Percentiles rank a stretch among this genome's conserved stretches.
Evolutionary conservation across 2,888 invertebrate species (phyloP).

Genomic region (Biston stratarius): DNA sequence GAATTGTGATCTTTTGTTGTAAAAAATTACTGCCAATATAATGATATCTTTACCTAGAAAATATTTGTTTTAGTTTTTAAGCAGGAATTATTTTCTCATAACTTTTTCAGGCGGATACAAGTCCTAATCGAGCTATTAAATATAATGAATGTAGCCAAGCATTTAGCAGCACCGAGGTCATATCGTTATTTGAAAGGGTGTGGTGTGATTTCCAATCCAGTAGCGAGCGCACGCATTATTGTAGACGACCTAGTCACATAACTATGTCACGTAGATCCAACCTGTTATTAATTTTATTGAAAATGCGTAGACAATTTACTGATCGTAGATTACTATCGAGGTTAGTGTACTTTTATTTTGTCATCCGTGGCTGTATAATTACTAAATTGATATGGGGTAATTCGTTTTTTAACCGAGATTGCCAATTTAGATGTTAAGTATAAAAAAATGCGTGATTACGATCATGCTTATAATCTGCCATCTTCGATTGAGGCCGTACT

Average conservation of each 20-base stretch:
- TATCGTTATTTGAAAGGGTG: conserved; percentile 64
- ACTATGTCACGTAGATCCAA: conserved; percentile 46
- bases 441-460: no score
- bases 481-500: no score
- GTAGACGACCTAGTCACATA: conserved; percentile 42
- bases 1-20: neutral
- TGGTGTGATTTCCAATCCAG: conserved; percentile 53
- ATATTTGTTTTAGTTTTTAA: neutral
- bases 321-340: conserved; percentile 26
- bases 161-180: conserved; percentile 42
- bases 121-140: conserved; percentile 12
- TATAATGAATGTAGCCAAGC: conserved; percentile 12
- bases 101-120: conserved; percentile 17
- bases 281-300: conserved; percentile 38
- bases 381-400: neutral
- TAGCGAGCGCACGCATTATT: conserved; percentile 50
- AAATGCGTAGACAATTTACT: conserved; percentile 14
- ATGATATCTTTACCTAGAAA: neutral
- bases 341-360: conserved; percentile 21
- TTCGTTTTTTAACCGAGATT: neutral
- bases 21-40: neutral
- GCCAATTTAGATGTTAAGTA: no score
- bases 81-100: neutral
- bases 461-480: neutral
- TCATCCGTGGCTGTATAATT: neutral